Percentiles rank a stretch among this genome's conserved stretches.
These are phyloP conservation scores for Sympetrum striolatum DNA, from an alignment of 2,888 invertebrate genomes.

Conservation along the genomic window DNA sequence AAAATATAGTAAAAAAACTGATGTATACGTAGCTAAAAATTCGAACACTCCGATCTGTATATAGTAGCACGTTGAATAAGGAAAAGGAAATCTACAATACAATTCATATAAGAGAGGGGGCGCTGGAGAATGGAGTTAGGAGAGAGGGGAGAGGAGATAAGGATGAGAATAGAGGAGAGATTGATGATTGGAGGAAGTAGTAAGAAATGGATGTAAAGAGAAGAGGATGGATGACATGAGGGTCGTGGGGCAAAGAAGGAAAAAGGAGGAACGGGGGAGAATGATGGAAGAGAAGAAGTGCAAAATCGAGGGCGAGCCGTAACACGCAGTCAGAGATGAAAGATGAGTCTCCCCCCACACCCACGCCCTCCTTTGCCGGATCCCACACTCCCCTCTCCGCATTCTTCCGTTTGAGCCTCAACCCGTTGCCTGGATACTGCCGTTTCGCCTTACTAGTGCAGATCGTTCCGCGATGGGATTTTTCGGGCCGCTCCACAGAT, in stretches of 20 bases:
- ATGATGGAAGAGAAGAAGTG: not conserved
- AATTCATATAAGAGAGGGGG: too few relatives aligned
- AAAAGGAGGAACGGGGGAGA: not conserved
- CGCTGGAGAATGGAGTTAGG: not conserved
- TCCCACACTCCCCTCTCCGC: not conserved
- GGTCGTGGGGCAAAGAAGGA: not conserved
- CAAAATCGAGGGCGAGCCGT: not conserved
- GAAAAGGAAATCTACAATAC: too few relatives aligned
- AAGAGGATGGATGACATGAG: too few relatives aligned
- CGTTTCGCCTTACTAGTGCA: not conserved
- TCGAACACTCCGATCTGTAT: not conserved
- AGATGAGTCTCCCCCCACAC: slow-evolving; percentile 28
- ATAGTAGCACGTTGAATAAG: too few relatives aligned
- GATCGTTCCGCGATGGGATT: not conserved
- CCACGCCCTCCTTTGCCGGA: not conserved
- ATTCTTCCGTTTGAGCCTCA: slow-evolving; percentile 12
- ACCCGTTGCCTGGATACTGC: slow-evolving; percentile 33
- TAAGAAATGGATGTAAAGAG: too few relatives aligned
- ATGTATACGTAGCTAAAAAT: too few relatives aligned
- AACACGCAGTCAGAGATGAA: slow-evolving; percentile 33
- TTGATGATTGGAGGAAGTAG: too few relatives aligned
- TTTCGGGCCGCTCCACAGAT: not conserved
- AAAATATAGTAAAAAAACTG: too few relatives aligned
- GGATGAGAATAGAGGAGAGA: too few relatives aligned
- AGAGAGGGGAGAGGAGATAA: not conserved